A percentile compares a stretch with the other conserved stretches of the same genome.
Conservation (phyloP, 2,888 invertebrate species). For the Xanthorhoe spadicearia region DNA sequence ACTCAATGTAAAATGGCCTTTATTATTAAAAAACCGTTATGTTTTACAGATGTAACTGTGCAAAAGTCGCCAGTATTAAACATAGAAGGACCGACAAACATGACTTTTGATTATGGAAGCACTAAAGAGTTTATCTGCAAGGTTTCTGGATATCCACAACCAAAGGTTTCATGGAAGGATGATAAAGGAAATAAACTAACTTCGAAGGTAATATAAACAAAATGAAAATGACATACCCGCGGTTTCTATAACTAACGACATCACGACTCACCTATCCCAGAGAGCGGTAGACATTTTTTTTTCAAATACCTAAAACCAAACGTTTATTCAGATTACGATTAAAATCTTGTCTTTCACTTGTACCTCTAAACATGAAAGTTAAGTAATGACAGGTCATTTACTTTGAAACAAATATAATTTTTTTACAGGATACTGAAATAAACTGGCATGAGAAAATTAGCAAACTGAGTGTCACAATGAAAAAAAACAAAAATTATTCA, state of each 20-base stretch:
- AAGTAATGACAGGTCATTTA: too few species aligned
- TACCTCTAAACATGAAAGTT: too few species aligned
- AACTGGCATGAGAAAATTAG: slow-evolving; percentile 15
- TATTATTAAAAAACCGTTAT: not conserved
- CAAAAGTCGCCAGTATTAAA: slow-evolving; percentile 18
- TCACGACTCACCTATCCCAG: too few species aligned
- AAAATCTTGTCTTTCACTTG: too few species aligned
- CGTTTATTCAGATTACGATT: too few species aligned
- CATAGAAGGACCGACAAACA: slow-evolving; percentile 8
- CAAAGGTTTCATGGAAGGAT: slow-evolving; percentile 22
- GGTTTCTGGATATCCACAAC: slow-evolving; percentile 22
- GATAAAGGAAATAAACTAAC: slow-evolving; percentile 6
- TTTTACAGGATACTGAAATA: slow-evolving; percentile 8
- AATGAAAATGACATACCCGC: too few species aligned
- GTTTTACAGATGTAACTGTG: slow-evolving; percentile 18
- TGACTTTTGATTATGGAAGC: slow-evolving; percentile 16
- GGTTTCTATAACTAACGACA: too few species aligned
- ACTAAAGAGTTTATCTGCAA: slow-evolving; percentile 16
- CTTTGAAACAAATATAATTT: too few species aligned
- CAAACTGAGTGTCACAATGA: slow-evolving; percentile 8
- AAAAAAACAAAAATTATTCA: slow-evolving; percentile 14
- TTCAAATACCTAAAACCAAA: too few species aligned
- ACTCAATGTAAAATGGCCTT: too few species aligned
- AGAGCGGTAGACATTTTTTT: too few species aligned
- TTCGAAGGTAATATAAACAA: slow-evolving; percentile 5